Evolutionary conservation across 2,888 invertebrate species (phyloP).

Genomic region (Tetramorium bicarinatum): DNA sequence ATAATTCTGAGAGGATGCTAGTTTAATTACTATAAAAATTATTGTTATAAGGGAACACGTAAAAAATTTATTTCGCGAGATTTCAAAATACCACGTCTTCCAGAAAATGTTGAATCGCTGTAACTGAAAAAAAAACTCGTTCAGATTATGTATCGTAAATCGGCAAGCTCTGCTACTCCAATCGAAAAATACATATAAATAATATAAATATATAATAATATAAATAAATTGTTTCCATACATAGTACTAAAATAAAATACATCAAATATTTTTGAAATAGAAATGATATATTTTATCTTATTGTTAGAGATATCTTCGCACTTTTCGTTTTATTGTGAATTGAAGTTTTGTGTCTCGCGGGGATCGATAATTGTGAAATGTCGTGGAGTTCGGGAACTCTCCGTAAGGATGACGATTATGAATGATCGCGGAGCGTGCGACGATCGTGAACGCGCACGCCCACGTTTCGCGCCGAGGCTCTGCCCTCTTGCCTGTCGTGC

Average conservation of each 20-base stretch:
- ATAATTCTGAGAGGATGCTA: not conserved
- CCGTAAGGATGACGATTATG: not conserved
- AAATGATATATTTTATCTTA: not conserved
- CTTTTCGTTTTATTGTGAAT: not conserved
- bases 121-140: not conserved
- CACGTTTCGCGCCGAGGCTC: not conserved
- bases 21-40: not conserved
- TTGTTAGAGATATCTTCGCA: not conserved
- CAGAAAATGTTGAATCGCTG: not conserved
- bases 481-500: not conserved
- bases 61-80: not conserved
- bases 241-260: not conserved
- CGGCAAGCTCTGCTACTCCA: not conserved
- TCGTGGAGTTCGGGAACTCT: not conserved
- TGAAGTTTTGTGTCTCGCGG: not conserved
- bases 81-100: not conserved
- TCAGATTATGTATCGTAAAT: not conserved
- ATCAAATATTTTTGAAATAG: not conserved
- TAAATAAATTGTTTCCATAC: not conserved
- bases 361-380: not conserved
- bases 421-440: constrained; percentile 1
- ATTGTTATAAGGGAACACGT: not conserved
- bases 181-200: not conserved
- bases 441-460: constrained; percentile 16
- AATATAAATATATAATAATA: not conserved